These are phyloP conservation scores for Lissonota sp. DNA, from an alignment of 2,888 invertebrate species.

Conservation along the genomic window DNA sequence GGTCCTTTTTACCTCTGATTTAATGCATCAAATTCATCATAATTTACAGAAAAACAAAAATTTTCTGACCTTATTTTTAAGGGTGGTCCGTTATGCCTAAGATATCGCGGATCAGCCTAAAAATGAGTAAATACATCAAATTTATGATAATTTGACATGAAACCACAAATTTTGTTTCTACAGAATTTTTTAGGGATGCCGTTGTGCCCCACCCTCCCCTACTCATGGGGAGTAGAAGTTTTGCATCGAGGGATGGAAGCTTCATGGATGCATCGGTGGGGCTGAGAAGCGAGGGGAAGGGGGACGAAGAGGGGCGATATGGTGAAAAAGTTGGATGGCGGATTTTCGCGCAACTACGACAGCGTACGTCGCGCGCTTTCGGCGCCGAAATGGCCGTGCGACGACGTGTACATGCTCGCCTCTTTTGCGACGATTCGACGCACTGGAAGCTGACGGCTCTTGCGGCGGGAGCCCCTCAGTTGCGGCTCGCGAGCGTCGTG, in stretches of 20 bases:
- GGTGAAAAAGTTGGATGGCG: slow-evolving; percentile 57
- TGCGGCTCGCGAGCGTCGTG: slow-evolving; percentile 80
- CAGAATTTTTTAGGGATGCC: too few relatives aligned
- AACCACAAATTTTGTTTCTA: too few relatives aligned
- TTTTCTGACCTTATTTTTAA: too few relatives aligned
- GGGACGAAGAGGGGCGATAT: slow-evolving; percentile 20
- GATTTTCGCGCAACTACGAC: slow-evolving; percentile 62
- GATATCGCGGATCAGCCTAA: too few relatives aligned
- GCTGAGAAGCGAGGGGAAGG: slow-evolving; percentile 61
- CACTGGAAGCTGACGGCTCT: slow-evolving; percentile 81
- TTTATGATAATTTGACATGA: too few relatives aligned
- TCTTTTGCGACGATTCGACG: slow-evolving; percentile 80
- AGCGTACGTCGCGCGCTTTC: slow-evolving; percentile 62
- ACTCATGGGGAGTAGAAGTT: slow-evolving; percentile 14
- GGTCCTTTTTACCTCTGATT: too few relatives aligned
- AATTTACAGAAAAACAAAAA: too few relatives aligned
- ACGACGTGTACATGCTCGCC: slow-evolving; percentile 68
- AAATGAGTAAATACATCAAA: too few relatives aligned
- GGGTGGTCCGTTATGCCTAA: too few relatives aligned
- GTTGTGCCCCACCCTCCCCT: too few relatives aligned
- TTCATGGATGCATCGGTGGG: slow-evolving; percentile 28
- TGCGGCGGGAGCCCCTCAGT: slow-evolving; percentile 82
- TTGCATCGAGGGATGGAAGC: slow-evolving; percentile 31
- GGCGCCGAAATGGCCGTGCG: slow-evolving; percentile 67
- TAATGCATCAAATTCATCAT: too few relatives aligned